Percentiles rank a stretch among this genome's conserved stretches.
These are phyloP conservation scores for Stigmatopora argus DNA, from an alignment of 2,113 vertebrate genomes.

Conservation along the genomic window DNA sequence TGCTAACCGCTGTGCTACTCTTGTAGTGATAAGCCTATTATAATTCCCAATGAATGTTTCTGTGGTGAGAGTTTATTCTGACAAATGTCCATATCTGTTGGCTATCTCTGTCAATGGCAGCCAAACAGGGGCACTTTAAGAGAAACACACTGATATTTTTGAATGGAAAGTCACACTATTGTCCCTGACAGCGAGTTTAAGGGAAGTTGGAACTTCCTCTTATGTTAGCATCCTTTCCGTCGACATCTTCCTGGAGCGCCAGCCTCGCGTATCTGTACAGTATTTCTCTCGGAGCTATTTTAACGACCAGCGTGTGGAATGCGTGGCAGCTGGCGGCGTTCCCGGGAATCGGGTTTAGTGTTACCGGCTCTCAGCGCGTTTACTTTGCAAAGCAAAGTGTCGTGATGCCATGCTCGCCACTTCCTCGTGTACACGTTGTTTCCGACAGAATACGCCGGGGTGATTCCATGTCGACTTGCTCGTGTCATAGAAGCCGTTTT, in stretches of 20 bases:
- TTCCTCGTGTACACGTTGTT: background rate
- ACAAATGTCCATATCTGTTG: no score
- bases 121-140: no score
- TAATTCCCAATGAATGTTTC: no score
- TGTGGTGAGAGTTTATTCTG: no score
- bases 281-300: constrained; percentile 70
- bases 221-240: background rate
- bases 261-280: constrained; percentile 37
- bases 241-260: background rate
- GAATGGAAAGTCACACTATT: no score
- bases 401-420: constrained; percentile 27
- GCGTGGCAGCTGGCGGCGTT: constrained; percentile 65
- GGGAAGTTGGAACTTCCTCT: background rate
- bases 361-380: constrained; percentile 67
- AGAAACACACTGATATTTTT: no score
- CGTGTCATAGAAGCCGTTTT: background rate
- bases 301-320: constrained; percentile 73
- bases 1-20: no score
- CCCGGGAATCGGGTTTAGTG: constrained; percentile 61
- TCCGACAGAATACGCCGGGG: background rate
- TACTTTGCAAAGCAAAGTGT: constrained; percentile 76
- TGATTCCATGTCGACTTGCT: background rate
- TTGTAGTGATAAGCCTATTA: no score
- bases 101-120: no score
- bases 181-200: no score